Evolutionary conservation across 2,888 invertebrate genomes (phyloP), one percentile per base, ranked within the genome.

Genomic region (Ochropacha duplaris): DNA sequence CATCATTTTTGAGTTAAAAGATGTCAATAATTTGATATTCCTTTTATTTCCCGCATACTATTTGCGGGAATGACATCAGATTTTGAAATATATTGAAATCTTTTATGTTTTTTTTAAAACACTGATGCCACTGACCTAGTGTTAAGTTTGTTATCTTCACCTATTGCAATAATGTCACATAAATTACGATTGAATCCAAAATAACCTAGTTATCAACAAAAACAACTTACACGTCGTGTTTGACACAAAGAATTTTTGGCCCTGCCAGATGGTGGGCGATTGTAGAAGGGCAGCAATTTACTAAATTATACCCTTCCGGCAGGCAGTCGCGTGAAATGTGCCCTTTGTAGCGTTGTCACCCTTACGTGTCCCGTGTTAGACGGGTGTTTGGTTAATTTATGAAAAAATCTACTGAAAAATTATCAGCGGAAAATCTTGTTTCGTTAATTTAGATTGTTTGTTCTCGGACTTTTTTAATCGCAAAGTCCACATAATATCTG

Each of bases 271-370:
- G 58, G 61, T 50, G 57, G 57, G 55, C 54, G 57, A 44, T 44
- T 44, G 59, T 55, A 56, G 8, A 50, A 54, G 64, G 66, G 61
- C 61, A 68, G 73, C 73, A 78, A 78, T 78, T 76, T 76, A 64
- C 70, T 72, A 74, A 78, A 78, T 74, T 70, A 76, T 71, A 68
- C 69, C 60, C 63, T 74, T 71, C 72, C 77, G 59, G 44, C 44
- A 19, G 59, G 58, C 26, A 52, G 57, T 66, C 34, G 63, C 69
- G 65, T 70, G 71, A 60, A 24, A 55, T 50, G 54, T 61, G 59
- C 62, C 65, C 64, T 61, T 66, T 44, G 44, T 44, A 44, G 66
- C 66, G 66, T 71, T 71, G 74, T 74, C 72, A 74, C 74, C 68
- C 72, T 34, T 19, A n/a, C 44, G 44, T 44, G 44, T 44, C 19